Base-by-base conservation (phyloP, 92 coral and sea anemone species). In the Bergia puertoricense region DNA sequence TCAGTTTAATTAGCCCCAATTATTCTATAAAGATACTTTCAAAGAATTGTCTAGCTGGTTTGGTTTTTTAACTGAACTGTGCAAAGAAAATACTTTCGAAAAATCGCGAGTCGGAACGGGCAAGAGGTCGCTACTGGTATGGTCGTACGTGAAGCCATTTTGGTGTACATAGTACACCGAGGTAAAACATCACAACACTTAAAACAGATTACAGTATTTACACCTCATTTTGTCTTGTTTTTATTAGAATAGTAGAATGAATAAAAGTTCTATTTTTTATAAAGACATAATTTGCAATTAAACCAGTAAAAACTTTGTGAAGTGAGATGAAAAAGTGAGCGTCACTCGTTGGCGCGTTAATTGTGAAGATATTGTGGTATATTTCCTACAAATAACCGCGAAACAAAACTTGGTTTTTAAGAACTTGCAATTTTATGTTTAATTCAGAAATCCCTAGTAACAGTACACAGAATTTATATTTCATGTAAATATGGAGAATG, bases 131-230 rank as follows among this genome's bases (percentile, higher is more conserved):
- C 14, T 14, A 76, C 15, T 45, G 30, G 30, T 30, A 30, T 42
- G 48, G 38, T 76, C 46, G 46, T 30, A 30, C 30, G 30, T 76
- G 79, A 51, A 51, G 79, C 79, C 79, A 76, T 76, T 76, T 40
- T 75, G 41, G 20, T 9, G n/a, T 30, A 22, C 7, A 40, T 10
- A 41, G 8, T 36, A 76, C 51, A 42, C 16, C 20, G 44, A 22
- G 42, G 38, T 15, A 20, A 13, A 20, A 30, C 22, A 6, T 75
- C 79, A 13, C 8, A 3, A 41, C 22, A 44, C 79, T 75, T 18
- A 75, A 76, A 76, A 14, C 20, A 76, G 79, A 40, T 18, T 76
- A 76, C 46, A 30, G 30, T 30, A 16, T 18, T 10, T 43, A 51
- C 38, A 42, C 30, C 30, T 30, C 30, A 7, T 41, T 44, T 76